Percentiles rank a stretch among this genome's conserved stretches.
phyloP scores from a whole-genome alignment of 2,113 vertebrate species.

The Rhynchomys soricoides region DNA sequence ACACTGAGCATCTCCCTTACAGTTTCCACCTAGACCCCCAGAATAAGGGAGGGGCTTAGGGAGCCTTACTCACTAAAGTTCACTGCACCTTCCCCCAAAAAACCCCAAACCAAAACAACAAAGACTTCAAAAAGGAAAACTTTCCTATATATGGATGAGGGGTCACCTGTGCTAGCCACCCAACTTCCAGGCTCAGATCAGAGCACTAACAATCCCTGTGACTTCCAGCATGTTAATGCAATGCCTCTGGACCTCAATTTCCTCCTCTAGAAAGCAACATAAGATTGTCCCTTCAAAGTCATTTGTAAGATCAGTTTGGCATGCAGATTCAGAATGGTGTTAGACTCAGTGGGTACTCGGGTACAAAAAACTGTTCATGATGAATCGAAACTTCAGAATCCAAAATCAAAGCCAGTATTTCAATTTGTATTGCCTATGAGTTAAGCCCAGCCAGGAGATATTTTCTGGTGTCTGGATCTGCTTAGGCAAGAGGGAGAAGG shows the following conservation, averaged over 20 bases:
- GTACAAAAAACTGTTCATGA: background rate
- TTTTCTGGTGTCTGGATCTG: constrained; percentile 19
- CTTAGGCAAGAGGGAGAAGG: background rate
- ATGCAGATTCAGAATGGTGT: background rate
- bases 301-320: background rate
- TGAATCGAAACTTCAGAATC: background rate
- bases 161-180: background rate
- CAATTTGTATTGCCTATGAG: background rate
- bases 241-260: background rate
- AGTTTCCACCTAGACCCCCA: background rate
- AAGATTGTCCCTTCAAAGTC: background rate
- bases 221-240: background rate
- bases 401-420: background rate
- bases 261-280: background rate
- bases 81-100: background rate
- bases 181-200: background rate
- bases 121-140: background rate
- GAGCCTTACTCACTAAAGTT: background rate
- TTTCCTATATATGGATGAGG: background rate
- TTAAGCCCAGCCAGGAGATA: background rate
- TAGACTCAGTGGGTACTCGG: background rate
- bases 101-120: background rate
- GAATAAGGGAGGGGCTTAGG: background rate
- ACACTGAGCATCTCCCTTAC: background rate
- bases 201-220: background rate